Evolutionary conservation across 2,797 vertebrate genomes (phyloP).

Genomic region (Sebastes aleutianus): DNA sequence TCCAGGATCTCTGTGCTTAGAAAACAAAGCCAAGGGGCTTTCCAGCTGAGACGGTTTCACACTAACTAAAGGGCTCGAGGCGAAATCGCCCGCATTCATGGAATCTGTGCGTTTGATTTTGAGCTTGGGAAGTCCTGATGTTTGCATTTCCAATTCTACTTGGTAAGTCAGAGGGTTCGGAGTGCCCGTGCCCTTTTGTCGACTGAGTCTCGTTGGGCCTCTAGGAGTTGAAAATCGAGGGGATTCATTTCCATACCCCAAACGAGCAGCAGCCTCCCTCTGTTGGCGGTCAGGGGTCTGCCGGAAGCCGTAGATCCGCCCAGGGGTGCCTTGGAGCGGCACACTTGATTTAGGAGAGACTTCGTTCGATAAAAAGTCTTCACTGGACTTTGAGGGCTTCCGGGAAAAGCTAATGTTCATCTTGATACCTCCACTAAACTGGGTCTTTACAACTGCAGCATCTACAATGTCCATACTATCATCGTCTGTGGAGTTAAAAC

Average conservation of each 20-base stretch:
- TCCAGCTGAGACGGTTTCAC: constrained; percentile 62
- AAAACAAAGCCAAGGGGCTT: constrained; percentile 72
- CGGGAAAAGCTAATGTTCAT: constrained; percentile 76
- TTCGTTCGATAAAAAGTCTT: constrained; percentile 40
- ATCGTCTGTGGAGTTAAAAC: constrained; percentile 65
- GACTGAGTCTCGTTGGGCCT: constrained; percentile 31
- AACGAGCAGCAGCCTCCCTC: constrained; percentile 82
- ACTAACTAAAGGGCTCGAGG: constrained; percentile 35
- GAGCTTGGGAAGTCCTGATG: constrained; percentile 91
- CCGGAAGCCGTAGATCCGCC: constrained; percentile 78
- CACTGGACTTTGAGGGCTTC: constrained; percentile 63
- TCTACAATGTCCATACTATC: constrained; percentile 74
- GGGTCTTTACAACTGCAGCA: constrained; percentile 65
- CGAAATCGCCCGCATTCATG: constrained; percentile 50
- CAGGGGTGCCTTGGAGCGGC: neutral
- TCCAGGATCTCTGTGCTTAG: constrained; percentile 80
- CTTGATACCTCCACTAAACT: constrained; percentile 67
- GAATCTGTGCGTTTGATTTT: constrained; percentile 87
- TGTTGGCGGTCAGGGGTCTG: constrained; percentile 86
- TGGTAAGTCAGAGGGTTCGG: constrained; percentile 80
- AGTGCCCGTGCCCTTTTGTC: constrained; percentile 3
- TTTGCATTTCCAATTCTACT: constrained; percentile 91
- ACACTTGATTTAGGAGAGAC: constrained; percentile 26
- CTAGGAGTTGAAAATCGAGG: constrained; percentile 71
- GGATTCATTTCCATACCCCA: constrained; percentile 66